A percentile compares a stretch with the other conserved stretches of the same genome.
Evolutionary conservation across 2,888 invertebrate genomes (phyloP).

Genomic region (Choreutis nemorana): DNA sequence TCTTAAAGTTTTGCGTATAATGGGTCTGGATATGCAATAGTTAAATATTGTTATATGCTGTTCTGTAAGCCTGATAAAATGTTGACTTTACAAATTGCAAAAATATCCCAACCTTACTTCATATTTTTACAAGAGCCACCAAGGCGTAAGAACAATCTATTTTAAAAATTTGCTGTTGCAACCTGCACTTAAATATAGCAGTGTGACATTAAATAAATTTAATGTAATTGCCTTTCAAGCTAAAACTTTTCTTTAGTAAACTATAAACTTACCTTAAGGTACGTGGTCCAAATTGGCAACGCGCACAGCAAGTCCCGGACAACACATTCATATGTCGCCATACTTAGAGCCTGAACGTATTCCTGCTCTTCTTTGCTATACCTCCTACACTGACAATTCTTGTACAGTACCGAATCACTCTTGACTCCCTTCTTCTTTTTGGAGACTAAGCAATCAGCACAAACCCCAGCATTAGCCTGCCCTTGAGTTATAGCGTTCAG

Average conservation of each 20-base stretch:
- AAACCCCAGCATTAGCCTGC: slow-evolving; percentile 16
- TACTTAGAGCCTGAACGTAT: slow-evolving; percentile 68
- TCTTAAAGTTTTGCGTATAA: too few relatives aligned
- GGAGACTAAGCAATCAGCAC: slow-evolving; percentile 13
- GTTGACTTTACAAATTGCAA: too few relatives aligned
- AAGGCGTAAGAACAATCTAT: too few relatives aligned
- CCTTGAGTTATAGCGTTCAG: slow-evolving; percentile 3
- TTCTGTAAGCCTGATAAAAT: too few relatives aligned
- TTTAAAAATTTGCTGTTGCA: too few relatives aligned
- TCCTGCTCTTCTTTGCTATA: slow-evolving; percentile 50
- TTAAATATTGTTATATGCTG: too few relatives aligned
- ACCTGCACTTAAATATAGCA: too few relatives aligned
- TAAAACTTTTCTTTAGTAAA: background rate
- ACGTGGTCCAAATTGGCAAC: slow-evolving; percentile 74
- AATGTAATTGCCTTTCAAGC: too few relatives aligned
- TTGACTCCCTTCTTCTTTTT: slow-evolving; percentile 23
- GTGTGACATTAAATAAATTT: too few relatives aligned
- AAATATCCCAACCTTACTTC: too few relatives aligned
- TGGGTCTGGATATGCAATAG: too few relatives aligned
- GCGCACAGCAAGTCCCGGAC: slow-evolving; percentile 81
- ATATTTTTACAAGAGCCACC: too few relatives aligned
- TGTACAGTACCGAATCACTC: slow-evolving; percentile 22
- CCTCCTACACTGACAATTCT: slow-evolving; percentile 30
- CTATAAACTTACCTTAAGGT: slow-evolving; percentile 66
- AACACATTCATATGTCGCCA: slow-evolving; percentile 81